phyloP scores from a whole-genome alignment of 2,113 vertebrate species.

The Menidia beryllina region DNA sequence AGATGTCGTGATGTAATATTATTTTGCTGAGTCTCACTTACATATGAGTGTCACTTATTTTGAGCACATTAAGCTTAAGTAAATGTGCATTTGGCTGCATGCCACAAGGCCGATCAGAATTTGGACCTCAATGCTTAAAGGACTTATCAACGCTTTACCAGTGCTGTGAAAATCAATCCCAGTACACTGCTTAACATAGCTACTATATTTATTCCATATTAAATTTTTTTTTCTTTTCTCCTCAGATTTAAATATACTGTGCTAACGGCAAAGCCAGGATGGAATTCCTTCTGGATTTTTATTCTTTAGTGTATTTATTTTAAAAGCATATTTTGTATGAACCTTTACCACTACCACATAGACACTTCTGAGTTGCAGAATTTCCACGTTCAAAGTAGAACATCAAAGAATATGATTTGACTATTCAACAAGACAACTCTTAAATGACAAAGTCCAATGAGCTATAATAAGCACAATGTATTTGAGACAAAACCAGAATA shows the following conservation, averaged over 20 bases:
- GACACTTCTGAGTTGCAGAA: not conserved
- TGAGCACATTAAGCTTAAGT: conserved; percentile 1
- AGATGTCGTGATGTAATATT: too few relatives aligned
- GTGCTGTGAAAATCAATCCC: not conserved
- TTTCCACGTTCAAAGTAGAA: not conserved
- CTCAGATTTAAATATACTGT: not conserved
- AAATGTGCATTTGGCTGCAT: conserved; percentile 22
- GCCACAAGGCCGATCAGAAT: conserved; percentile 32
- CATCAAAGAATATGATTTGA: not conserved
- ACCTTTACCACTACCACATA: not conserved
- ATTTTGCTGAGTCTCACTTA: too few relatives aligned
- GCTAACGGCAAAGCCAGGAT: not conserved
- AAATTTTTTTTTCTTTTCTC: not conserved
- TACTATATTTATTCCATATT: not conserved
- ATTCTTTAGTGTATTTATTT: not conserved
- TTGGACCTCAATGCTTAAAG: conserved; percentile 22
- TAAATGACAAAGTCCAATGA: not conserved
- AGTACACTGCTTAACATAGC: not conserved
- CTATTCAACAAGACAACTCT: not conserved
- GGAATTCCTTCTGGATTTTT: not conserved
- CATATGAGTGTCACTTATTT: too few relatives aligned
- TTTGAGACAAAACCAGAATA: not conserved
- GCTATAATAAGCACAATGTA: not conserved
- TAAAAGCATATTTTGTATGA: not conserved
- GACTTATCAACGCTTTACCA: not conserved